Base-by-base conservation (phyloP, 2,888 invertebrate genomes). In the Drosophila paracracens region DNA sequence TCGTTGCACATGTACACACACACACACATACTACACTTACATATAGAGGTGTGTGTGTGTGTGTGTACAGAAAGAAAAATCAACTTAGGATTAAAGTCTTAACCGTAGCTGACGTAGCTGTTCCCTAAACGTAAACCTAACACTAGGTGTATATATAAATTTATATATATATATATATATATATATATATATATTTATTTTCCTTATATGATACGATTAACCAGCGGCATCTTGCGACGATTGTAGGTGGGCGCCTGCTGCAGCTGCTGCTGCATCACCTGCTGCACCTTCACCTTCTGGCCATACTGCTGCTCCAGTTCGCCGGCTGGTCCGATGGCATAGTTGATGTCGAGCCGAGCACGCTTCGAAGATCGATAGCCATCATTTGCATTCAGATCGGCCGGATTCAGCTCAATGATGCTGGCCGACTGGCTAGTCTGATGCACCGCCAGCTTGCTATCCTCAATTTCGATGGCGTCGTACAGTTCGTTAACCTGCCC, bases 401-500 rank as follows among this genome's bases (percentile, higher is more conserved):
- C 92, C 10, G 92, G 92, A 56, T 91, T 90, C 94, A 94, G 89
- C 94, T 95, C 83, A 94, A 93, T 54, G 94, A 94, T 86, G 94
- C 95, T 88, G 93, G 94, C 76, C 8, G 60, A 33, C 4, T 79
- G 77, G 10, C 50, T 61, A 4, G 82, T 77, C 54, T 88, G 83
- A 40, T 89, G 91, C 18, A 93, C 83, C 0, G 89, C 74, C 51
- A 91, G 90, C 70, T 93, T 93, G 38, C 91, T 95, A 74, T 96
- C 96, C 78, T 96, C 96, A 76, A 95, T 94, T 69, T 96, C 96
- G 59, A 96, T 94, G 83, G 96, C 95, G 91, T 96, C 96, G 91
- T 96, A 97, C 1, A 96, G 94, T 71, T 95, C 95, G 83, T 95
- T 94, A 7, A 96, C 95, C 96, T 96, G 88, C 2, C 35, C 73